Evolutionary conservation across 2,888 invertebrate species (phyloP), one percentile per base, ranked within the genome.

Genomic region (Drosophila longiperda): DNA sequence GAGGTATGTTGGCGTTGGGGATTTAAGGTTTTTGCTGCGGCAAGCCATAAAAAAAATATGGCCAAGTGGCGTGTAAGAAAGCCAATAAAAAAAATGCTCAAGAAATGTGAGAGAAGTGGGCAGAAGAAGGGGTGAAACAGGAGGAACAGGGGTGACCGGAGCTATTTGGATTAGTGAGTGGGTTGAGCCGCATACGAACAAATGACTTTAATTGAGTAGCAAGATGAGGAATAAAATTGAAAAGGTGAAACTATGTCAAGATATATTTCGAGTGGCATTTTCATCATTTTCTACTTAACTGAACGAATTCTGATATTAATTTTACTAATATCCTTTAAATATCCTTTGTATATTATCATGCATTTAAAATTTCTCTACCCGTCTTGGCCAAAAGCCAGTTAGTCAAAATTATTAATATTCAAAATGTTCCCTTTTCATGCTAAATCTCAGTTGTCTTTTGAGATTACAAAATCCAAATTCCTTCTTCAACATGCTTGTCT

Each of bases 31-130:
- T 72, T 69, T 79, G 70, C 83, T 75, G 72, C 72, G 80, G 78
- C 75, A 79, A 78, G 83, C 72, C 81, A 85, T 83, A 83, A 83
- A 85, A 83, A 6, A 74, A 70, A 70, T 71, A 78, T 54, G 69
- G 60, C 75, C 73, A 79, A 79, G 76, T 79, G 73, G 75, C 76
- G 73, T 79, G 78, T 76, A 75, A 79, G 78, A 76, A 79, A 78
- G 83, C 79, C 86, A 83, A 83, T 83, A 83, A 83, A 86, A 29
- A 29, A 85, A 76, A 69, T 64, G 66, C 63, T 68, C 54, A 60
- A 71, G 75, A 67, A 71, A 75, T 78, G 78, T 67, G 74, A 77
- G 70, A 64, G 78, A 73, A 77, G 69, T 63, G 75, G 71, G 65
- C 75, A 72, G 67, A 62, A 62, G 65, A 6, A 23, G 12, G n/a